Evolutionary conservation across 2,888 invertebrate genomes (phyloP), one percentile per base, ranked within the genome.

Genomic region (Leptopilina myrica): DNA sequence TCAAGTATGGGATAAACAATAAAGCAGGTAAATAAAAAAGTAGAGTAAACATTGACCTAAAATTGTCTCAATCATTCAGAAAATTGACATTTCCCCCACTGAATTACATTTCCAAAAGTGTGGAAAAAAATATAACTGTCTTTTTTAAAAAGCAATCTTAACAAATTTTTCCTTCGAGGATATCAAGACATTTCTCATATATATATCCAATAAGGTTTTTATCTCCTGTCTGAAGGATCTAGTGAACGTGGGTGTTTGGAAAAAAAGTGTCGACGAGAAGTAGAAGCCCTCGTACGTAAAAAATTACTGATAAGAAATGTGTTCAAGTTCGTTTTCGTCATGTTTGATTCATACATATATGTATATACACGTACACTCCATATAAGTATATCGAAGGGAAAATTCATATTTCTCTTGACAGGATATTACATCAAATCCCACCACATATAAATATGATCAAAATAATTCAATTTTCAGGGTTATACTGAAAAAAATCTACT

Each of bases 291-390:
- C 56, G 8, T 43, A 43, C 43, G 8, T 73, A 56, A 56, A 53
- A 73, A 73, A 73, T 73, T 53, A 73, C 56, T 56, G 73, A 73
- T 73, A 73, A 73, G 56, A 73, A 73, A 73, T 73, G 40, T 56
- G 56, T n/a, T 73, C 73, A 73, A 53, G 73, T 73, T 73, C 73
- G 33, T 73, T 73, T 20, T 62, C 56, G 56, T 73, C 73, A 73
- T 56, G 56, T 73, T 73, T 73, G 33, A 33, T 73, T 56, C 56
- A 73, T 73, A 49, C 1, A 49, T 11, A 7, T 8, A 6, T 8
- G 6, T 5, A 43, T 43, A 46, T 12, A 49, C 49, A 46, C 0
- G 7, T 5, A 46, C 9, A 8, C 9, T 7, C 33, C 33, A 3
- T 33, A 33, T 33, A 33, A 33, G 33, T 46, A 46, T 46, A n/a